Evolutionary conservation across 1,140 invertebrate species (phyloP).

Genomic region (Drosophila bifasciata): DNA sequence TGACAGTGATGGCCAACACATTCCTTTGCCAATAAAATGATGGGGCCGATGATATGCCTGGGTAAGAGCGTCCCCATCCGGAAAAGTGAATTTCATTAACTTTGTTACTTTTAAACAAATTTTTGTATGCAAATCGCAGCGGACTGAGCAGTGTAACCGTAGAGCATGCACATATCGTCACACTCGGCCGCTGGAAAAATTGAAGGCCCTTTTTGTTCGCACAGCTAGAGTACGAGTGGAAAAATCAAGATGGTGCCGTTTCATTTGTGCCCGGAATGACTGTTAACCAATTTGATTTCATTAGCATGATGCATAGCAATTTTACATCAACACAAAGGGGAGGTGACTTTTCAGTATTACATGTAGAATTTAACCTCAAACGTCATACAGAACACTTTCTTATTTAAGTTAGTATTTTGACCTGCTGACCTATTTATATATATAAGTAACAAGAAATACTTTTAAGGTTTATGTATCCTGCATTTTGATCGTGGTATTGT

Average conservation of each 20-base stretch:
- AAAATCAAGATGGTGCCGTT: conserved; percentile 90
- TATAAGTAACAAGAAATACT: conserved; percentile 86
- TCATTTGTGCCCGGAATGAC: conserved; percentile 95
- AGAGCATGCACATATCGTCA: too few species aligned
- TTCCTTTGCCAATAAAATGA: too few species aligned
- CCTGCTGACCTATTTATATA: too few species aligned
- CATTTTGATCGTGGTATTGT: conserved; percentile 96
- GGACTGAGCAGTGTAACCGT: too few species aligned
- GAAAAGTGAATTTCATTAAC: too few species aligned
- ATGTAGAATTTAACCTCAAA: conserved; percentile 96
- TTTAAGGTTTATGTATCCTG: conserved; percentile 98
- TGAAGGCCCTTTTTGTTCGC: too few species aligned
- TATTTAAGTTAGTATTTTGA: conserved; percentile 88
- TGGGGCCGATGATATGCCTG: too few species aligned
- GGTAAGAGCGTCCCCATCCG: too few species aligned
- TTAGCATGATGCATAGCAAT: conserved; percentile 92
- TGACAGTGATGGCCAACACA: too few species aligned
- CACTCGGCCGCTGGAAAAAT: too few species aligned
- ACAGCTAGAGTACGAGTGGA: conserved; percentile 96
- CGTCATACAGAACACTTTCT: conserved; percentile 96
- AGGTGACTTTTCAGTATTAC: conserved; percentile 94
- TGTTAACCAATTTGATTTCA: conserved; percentile 94
- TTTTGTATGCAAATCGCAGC: too few species aligned
- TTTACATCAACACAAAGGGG: conserved; percentile 91
- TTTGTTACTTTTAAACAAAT: too few species aligned